Evolutionary conservation across 2,113 vertebrate species (phyloP), one percentile per base, ranked within the genome.

Genomic region (Ochotona curzoniae): DNA sequence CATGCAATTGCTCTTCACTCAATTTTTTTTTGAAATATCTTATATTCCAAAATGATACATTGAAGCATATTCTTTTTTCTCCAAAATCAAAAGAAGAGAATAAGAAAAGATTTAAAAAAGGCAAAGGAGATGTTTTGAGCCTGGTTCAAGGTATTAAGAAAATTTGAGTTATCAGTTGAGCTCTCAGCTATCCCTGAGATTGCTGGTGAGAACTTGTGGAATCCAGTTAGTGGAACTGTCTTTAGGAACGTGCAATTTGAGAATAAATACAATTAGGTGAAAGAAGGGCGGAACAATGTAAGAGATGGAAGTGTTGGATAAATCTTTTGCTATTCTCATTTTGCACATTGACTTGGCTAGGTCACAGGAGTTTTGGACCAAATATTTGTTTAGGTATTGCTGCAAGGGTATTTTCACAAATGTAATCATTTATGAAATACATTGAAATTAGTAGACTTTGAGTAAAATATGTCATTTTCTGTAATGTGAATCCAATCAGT

Each of bases 61-160:
- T 57, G 94, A 90, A 64, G 20, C 7, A 12, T 78, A 44, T 44
- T 44, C 38, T 44, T 23, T 61, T 70, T 60, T 13, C 7, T 4
- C 28, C 28, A 13, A 83, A 83, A 91, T 84, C 84, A 87, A 91
- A 94, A 76, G 28, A 25, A 51, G 89, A 71, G 54, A 78, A 69
- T 74, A 93, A 44, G 71, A 79, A 88, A 35, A 32, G 86, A 14
- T 54, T 75, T 67, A 76, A 54, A 79, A 64, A 74, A 7, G 17
- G 8, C 26, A 28, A 90, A 94, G 89, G 25, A 20, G 5, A 75
- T 73, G 20, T 71, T 95, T 87, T 93, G 61, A 87, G 61, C 84
- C 81, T 94, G 64, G 78, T 87, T 91, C 71, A 81, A 69, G 57
- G 11, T 69, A 35, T 87, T 64, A 90, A 47, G 75, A 61, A 81